Evolutionary conservation across 1,140 invertebrate species (phyloP).

Genomic region (Camponotus pennsylvanicus): DNA sequence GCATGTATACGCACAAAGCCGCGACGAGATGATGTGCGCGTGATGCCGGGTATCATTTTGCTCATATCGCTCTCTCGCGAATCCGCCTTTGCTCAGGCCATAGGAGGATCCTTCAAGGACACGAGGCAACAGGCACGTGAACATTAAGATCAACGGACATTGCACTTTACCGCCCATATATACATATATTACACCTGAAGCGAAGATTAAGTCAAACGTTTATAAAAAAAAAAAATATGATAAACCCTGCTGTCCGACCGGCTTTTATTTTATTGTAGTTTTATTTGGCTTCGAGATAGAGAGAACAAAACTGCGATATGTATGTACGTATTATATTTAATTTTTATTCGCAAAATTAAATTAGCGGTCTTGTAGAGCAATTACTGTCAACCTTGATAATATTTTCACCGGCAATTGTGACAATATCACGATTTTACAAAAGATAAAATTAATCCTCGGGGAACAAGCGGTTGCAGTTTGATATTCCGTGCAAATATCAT

Average conservation of each 20-base stretch:
- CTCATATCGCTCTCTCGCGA: background rate
- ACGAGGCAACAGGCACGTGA: slow-evolving; percentile 27
- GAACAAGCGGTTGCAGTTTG: background rate
- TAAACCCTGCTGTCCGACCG: background rate
- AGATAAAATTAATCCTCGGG: slow-evolving; percentile 10
- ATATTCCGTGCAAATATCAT: background rate
- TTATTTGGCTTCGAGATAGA: slow-evolving; percentile 7
- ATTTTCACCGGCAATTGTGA: background rate
- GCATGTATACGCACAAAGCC: background rate
- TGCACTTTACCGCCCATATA: slow-evolving; percentile 52
- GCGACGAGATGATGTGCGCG: slow-evolving; percentile 18
- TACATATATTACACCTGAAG: background rate
- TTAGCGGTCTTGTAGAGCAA: slow-evolving; percentile 10
- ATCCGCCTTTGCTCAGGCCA: slow-evolving; percentile 34
- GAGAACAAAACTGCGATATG: background rate
- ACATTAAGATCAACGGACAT: slow-evolving; percentile 62
- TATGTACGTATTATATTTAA: background rate
- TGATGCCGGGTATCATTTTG: slow-evolving; percentile 14
- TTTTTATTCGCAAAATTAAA: slow-evolving; percentile 37
- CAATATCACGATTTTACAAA: background rate
- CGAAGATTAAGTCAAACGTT: slow-evolving; percentile 46
- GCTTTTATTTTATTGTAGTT: slow-evolving; percentile 9
- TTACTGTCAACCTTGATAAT: slow-evolving; percentile 25
- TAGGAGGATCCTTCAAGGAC: slow-evolving; percentile 66
- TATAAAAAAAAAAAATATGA: background rate